Evolutionary conservation across 1,140 invertebrate genomes (phyloP), one percentile per base, ranked within the genome.

Genomic region (Drosophila melanica): DNA sequence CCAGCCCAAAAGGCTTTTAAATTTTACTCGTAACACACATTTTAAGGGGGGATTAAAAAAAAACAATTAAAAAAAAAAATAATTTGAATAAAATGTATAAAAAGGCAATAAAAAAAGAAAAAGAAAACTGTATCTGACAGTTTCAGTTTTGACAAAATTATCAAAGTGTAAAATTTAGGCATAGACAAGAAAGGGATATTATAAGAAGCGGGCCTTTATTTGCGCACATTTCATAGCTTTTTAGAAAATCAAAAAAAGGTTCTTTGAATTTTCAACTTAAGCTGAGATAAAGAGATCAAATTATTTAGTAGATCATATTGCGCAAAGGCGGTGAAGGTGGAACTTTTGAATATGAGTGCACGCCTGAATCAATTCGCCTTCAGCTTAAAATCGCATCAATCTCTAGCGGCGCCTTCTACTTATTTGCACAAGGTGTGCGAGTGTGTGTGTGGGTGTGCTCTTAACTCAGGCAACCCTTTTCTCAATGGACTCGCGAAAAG

Each of bases 381-480:
- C 54, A 59, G 69, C 69, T 72, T 72, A 72, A 72, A 72, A 67
- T 67, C 69, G 59, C 69, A 72, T 72, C 69, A 72, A 72, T 72
- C 69, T 50, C 44, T 42, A 44, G 45, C 12, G 42, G 10, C 33
- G 8, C 11, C 14, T 11, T 63, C 11, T 42, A 51, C 37, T 18
- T 42, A 42, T 42, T 42, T 42, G 27, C 27, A 27, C 27, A 27
- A 27, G 33, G 33, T 55, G 7, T 23, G 30, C 3, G 14, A 33
- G 7, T 30, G 54, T 50, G 33, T 27, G 23, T 30, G 37, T 30
- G 42, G 41, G 35, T n/a, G 11, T 58, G 33, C 39, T 9, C 14
- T 53, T n/a, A 16, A n/a, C 18, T 23, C 4, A n/a, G 12, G 41
- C 63, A 70, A 59, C 67, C 67, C 64, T 54, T 54, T 54, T 47